Conservation (phyloP, 1,140 invertebrate species). For the Drosophila pseudoananassae region DNA sequence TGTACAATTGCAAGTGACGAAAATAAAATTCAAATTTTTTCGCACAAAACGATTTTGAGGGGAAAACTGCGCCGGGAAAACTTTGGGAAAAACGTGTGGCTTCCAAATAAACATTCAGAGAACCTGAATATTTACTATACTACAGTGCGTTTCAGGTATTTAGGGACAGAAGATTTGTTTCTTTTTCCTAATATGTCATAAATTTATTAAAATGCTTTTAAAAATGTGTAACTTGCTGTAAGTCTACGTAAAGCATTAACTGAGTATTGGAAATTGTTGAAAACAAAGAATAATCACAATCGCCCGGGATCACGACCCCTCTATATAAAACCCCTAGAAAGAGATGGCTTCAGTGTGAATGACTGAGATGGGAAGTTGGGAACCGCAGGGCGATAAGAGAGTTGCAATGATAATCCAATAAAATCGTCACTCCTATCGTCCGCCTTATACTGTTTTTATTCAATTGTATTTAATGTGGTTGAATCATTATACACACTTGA, state of each 20-base stretch:
- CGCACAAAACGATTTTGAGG: background rate
- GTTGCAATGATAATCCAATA: constrained; percentile 4
- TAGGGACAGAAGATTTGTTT: background rate
- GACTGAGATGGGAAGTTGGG: background rate
- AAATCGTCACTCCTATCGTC: constrained; percentile 22
- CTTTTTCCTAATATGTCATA: background rate
- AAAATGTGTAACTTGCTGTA: background rate
- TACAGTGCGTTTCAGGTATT: background rate
- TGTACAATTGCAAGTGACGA: constrained; percentile 48
- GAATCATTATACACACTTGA: background rate
- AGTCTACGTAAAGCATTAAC: constrained; percentile 8
- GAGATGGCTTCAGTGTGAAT: background rate
- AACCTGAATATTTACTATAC: background rate
- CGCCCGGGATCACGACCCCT: constrained; percentile 36
- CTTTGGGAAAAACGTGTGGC: background rate
- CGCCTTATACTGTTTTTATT: background rate
- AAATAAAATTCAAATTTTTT: constrained; percentile 41
- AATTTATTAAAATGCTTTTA: background rate
- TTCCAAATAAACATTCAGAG: constrained; percentile 34
- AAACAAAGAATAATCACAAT: constrained; percentile 52
- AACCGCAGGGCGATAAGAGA: constrained; percentile 14
- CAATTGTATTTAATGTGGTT: constrained; percentile 40
- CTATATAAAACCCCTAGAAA: background rate
- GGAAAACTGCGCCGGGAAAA: constrained; percentile 18
- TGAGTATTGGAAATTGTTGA: constrained; percentile 43